These are phyloP conservation scores for Lycocerus yunnanus DNA, from an alignment of 2,888 invertebrate species.

Conservation along the genomic window DNA sequence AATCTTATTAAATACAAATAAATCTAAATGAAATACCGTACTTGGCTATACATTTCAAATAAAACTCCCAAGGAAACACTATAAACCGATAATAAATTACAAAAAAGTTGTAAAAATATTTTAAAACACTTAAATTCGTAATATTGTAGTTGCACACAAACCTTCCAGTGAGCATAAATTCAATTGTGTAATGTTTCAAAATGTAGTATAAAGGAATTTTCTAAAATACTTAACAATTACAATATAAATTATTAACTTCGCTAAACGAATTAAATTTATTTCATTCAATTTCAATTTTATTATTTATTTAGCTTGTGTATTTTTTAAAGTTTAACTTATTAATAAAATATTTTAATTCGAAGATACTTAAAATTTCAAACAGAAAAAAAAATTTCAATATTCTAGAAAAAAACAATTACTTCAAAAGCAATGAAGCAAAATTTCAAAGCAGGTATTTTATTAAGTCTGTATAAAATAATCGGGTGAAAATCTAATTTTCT, in stretches of 20 bases:
- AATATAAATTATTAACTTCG: no score
- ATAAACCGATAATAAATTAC: not conserved
- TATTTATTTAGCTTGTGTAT: no score
- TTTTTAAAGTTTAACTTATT: no score
- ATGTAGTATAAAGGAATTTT: no score
- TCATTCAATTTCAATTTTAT: no score
- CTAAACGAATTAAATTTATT: no score
- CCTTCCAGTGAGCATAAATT: not conserved
- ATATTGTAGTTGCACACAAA: not conserved
- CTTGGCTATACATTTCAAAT: not conserved
- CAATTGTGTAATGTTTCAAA: not conserved
- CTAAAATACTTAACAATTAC: no score
- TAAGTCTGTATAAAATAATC: slow-evolving; percentile 15
- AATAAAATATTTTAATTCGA: not conserved
- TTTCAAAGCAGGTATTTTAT: slow-evolving; percentile 4
- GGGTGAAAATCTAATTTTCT: slow-evolving; percentile 18
- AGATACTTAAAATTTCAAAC: not conserved
- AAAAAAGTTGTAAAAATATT: not conserved
- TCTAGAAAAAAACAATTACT: slow-evolving; percentile 12
- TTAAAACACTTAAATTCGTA: not conserved
- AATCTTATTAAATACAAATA: not conserved
- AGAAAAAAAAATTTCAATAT: not conserved
- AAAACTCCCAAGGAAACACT: not conserved
- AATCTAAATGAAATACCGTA: not conserved
- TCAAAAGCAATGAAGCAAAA: not conserved